Conservation (phyloP, 2,797 vertebrate genomes). For the Spinibarbus caldwelli region DNA sequence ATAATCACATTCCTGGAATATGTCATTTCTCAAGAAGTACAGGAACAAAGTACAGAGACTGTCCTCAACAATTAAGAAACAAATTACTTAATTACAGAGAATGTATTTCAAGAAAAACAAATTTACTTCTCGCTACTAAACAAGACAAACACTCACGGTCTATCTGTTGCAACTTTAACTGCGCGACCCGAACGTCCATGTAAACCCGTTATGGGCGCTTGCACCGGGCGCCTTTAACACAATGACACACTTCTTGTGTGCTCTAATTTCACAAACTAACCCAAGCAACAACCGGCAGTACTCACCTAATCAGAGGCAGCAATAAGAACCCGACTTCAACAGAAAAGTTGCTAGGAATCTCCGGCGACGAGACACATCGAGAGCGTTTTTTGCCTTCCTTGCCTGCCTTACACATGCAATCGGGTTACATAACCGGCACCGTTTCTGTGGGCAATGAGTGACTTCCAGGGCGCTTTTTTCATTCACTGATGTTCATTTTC, state of each 20-base stretch:
- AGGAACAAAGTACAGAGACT: neutral
- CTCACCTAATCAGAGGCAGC: constrained; percentile 71
- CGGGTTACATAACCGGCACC: constrained; percentile 74
- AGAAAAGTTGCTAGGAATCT: constrained; percentile 35
- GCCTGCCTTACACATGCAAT: constrained; percentile 72
- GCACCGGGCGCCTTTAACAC: constrained; percentile 42
- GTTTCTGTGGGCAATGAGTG: constrained; percentile 66
- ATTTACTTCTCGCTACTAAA: neutral
- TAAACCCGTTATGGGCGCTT: constrained; percentile 8
- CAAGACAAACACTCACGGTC: neutral
- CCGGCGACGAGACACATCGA: constrained; percentile 34
- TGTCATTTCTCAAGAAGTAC: constrained; percentile 5
- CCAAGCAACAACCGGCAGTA: constrained; percentile 31
- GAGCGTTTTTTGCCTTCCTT: constrained; percentile 59
- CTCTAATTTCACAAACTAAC: constrained; percentile 43
- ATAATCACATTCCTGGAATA: neutral
- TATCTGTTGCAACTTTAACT: constrained; percentile 4
- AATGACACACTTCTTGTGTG: constrained; percentile 42
- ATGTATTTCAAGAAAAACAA: neutral
- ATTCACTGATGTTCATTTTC: constrained; percentile 62
- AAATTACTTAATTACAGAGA: neutral
- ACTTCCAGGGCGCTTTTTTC: constrained; percentile 61
- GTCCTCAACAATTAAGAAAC: neutral
- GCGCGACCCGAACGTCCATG: neutral
- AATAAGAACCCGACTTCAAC: constrained; percentile 57